Conservation (phyloP, 2,113 vertebrate genomes). For the Syngnathus floridae region DNA sequence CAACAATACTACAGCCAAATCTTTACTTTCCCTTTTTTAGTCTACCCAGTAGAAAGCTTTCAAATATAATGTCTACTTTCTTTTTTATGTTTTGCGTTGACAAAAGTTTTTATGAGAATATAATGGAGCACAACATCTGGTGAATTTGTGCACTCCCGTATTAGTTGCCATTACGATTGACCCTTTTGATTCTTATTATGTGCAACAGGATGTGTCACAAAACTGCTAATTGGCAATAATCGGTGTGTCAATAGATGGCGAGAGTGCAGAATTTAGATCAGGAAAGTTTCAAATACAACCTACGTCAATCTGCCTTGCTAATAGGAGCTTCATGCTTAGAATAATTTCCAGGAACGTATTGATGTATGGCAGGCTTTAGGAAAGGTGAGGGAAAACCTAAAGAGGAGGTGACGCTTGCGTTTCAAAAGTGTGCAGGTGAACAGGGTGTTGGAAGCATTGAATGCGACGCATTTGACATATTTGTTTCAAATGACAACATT, state of each 20-base stretch:
- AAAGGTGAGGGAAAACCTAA: constrained; percentile 53
- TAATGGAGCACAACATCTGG: not conserved
- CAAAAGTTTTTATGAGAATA: not conserved
- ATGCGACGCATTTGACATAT: constrained; percentile 1
- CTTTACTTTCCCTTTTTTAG: constrained; percentile 1
- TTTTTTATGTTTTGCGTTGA: not conserved
- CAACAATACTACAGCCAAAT: constrained; percentile 10
- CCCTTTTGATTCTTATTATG: constrained; percentile 71
- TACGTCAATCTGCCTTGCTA: constrained; percentile 56
- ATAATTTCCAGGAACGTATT: constrained; percentile 61
- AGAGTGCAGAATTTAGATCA: constrained; percentile 77
- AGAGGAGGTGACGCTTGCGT: constrained; percentile 32
- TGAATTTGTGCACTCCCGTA: constrained; percentile 9
- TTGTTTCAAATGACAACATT: not conserved
- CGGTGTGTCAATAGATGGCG: constrained; percentile 76
- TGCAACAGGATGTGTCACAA: constrained; percentile 73
- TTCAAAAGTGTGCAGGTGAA: constrained; percentile 29
- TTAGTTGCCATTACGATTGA: constrained; percentile 71
- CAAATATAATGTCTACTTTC: not conserved
- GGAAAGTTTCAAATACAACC: constrained; percentile 72
- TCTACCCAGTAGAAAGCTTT: not conserved
- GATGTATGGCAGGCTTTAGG: constrained; percentile 30
- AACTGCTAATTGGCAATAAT: constrained; percentile 83
- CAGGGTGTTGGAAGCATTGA: constrained; percentile 3
- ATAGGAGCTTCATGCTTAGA: constrained; percentile 60